A percentile compares a stretch with the other conserved stretches of the same genome.
These are phyloP conservation scores for Pharmacophagus antenor DNA, from an alignment of 2,888 invertebrate species.

Conservation along the genomic window DNA sequence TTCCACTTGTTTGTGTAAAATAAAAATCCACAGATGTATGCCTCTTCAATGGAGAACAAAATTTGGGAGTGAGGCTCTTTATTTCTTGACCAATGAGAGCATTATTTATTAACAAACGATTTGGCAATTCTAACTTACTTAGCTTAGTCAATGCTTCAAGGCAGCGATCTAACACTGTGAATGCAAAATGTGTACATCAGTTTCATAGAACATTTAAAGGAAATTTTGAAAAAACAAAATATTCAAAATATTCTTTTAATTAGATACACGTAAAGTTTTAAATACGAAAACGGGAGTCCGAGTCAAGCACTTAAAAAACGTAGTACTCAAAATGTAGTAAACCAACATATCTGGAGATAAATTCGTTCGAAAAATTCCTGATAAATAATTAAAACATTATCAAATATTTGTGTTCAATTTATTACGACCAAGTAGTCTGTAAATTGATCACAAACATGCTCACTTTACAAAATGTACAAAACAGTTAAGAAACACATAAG, in stretches of 20 bases:
- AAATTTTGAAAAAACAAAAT: too few relatives aligned
- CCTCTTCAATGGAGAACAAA: slow-evolving; percentile 70
- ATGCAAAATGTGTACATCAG: slow-evolving; percentile 44
- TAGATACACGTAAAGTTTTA: neutral
- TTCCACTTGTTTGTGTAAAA: slow-evolving; percentile 52
- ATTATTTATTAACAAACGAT: slow-evolving; percentile 57
- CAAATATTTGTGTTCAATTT: neutral
- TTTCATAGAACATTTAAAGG: slow-evolving; percentile 3
- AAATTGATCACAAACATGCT: slow-evolving; percentile 1
- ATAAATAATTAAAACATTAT: neutral
- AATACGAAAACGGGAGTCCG: neutral
- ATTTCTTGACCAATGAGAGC: slow-evolving; percentile 45
- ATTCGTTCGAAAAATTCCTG: too few relatives aligned
- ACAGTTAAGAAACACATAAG: neutral
- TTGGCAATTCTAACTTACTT: slow-evolving; percentile 56
- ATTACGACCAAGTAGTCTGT: neutral
- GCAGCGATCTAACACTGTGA: slow-evolving; percentile 72
- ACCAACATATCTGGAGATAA: neutral
- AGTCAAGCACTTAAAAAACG: neutral
- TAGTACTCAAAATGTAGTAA: neutral
- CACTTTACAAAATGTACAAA: neutral
- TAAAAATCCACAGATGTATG: slow-evolving; percentile 59
- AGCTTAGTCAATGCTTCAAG: slow-evolving; percentile 56
- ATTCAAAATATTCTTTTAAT: too few relatives aligned
- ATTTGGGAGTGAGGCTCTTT: slow-evolving; percentile 54